Base-by-base conservation (phyloP, 2,888 invertebrate species). In the Volucella inanis region DNA sequence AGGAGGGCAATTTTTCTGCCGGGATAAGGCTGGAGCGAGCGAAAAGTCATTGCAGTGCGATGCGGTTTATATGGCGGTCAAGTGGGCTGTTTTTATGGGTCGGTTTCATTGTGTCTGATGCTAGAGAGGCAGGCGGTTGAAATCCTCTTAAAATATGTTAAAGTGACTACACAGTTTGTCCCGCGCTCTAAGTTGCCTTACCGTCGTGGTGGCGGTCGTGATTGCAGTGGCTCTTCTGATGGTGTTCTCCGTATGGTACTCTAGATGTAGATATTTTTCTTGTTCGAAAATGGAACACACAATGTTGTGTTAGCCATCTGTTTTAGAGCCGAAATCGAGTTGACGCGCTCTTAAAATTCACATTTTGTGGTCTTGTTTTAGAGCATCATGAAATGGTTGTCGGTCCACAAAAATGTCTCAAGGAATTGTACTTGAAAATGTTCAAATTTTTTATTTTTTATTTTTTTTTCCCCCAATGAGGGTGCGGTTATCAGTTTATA, bases 231-330 rank as follows among this genome's bases (percentile, higher is more conserved):
- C 31, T 31, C 31, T 31, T 31, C 31, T 31, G 31, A 31, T 31
- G 31, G 6, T 31, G 31, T 6, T 31, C 31, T 31, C 31, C 31
- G 31, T 31, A 2, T 31, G 31, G 6, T 31, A 31, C 31, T 31
- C 31, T 31, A 31, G 45, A 11, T 55, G 22, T 54, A 70, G 10
- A 6, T 39, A 12, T 18, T 14, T 15, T 50, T 45, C 11, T 43
- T 45, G 2, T 38, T 18, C 10, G 18, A 14, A 52, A 70, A 70
- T 70, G 70, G 59, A 84, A 71, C 50, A 78, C 38, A 78, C 78
- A 80, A 85, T 85, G 85, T 72, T 81, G 72, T 85, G 76, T 72
- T 72, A 85, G 76, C 80, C 85, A 80, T 80, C 85, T 85, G 76
- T 49, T 70, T 75, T 71, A 55, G 47, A 22, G 54, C 57, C 47